Percentiles rank a stretch among this genome's conserved stretches.
Conservation (phyloP, 2,797 vertebrate genomes). For the Dicrostonyx torquatus region DNA sequence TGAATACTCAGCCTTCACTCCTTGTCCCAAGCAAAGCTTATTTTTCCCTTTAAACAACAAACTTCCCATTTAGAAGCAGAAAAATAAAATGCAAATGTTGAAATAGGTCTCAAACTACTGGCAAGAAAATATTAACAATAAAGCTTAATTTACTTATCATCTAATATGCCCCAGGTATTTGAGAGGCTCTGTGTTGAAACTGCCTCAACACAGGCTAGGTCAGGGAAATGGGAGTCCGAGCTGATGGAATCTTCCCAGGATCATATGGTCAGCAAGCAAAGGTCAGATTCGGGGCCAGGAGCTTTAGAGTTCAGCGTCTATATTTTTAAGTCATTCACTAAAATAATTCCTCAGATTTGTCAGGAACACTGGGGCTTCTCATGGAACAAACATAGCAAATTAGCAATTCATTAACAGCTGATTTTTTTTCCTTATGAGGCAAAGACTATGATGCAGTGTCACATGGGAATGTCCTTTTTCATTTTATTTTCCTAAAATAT, state of each 20-base stretch:
- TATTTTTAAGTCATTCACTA: neutral
- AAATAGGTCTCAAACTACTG: neutral
- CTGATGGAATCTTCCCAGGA: neutral
- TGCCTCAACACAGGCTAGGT: neutral
- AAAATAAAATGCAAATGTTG: slow-evolving; percentile 15
- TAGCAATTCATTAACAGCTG: neutral
- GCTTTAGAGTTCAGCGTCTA: neutral
- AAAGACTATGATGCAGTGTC: neutral
- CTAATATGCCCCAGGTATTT: neutral
- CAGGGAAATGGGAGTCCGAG: neutral
- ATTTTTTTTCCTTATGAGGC: neutral
- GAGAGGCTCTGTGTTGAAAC: neutral
- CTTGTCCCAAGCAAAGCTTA: neutral
- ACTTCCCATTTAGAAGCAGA: slow-evolving; percentile 11
- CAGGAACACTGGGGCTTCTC: neutral
- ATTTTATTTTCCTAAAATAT: neutral
- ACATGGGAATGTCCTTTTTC: neutral
- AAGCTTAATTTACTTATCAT: neutral
- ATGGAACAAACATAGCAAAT: neutral
- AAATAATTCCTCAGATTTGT: slow-evolving; percentile 1
- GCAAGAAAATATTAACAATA: neutral
- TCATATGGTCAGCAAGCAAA: neutral
- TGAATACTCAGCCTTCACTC: neutral
- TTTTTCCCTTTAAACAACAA: slow-evolving; percentile 25
- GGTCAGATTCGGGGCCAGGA: neutral